Base-by-base conservation (phyloP, 1,140 invertebrate species). In the Zaprionus inermis region DNA sequence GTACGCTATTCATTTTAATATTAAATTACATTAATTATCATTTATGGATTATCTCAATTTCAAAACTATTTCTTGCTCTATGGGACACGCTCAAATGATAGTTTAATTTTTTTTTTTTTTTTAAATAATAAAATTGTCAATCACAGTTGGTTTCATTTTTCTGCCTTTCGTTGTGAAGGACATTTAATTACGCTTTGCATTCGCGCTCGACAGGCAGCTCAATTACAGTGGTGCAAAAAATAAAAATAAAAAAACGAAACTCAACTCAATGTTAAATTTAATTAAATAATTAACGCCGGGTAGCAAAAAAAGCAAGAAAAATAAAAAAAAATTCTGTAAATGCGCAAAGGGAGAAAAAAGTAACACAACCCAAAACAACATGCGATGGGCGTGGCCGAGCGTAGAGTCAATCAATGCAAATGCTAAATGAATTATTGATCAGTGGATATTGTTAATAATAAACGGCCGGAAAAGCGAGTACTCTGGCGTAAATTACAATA, bases 241-340 rank as follows among this genome's bases (percentile, higher is more conserved):
- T 32, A 11, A 59, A 36, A 63, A 78, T 63, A 20, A 11, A 58
- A 38, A 46, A 49, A 28, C 20, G 22, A 5, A 32, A n/a, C 55
- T 16, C 28, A 28, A 63, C 63, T 60, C 56, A 49, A 20, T 49
- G 49, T 46, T 66, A 68, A 79, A 79, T 77, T 76, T 79, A 76
- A 79, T 79, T 79, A 79, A 79, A 65, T 64, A 79, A 79, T 79
- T 79, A 79, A 72, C 69, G 59, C 59, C 77, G 44, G 38, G 38
- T n/a, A 44, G 30, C 38, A 46, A 41, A 6, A 49, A 59, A 69
- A 61, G 24, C n/a, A n/a, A 16, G 36, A 36, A 58, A 56, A 51
- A 56, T 59, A 12, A 16, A 56, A 28, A n/a, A n/a, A n/a, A n/a
- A n/a, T 51, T 12, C 34, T 24, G 7, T 16, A 59, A 28, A 38